Conservation (phyloP, 2,888 invertebrate species). For the Dilophus febrilis region DNA sequence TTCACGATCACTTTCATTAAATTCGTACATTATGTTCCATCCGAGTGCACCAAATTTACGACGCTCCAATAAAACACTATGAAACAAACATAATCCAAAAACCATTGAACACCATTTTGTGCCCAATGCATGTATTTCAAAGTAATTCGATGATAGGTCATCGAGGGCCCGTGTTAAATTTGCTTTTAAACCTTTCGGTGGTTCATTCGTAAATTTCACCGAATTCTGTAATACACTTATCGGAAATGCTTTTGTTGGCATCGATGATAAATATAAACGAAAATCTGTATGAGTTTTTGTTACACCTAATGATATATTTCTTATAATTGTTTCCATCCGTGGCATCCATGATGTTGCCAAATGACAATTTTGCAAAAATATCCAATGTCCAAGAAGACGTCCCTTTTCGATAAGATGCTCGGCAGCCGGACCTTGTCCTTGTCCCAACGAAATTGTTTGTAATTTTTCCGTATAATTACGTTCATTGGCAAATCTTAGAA, state of each 20-base stretch:
- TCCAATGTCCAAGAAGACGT: slow-evolving; percentile 63
- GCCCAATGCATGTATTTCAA: slow-evolving; percentile 55
- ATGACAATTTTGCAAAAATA: slow-evolving; percentile 86
- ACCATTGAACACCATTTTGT: slow-evolving; percentile 57
- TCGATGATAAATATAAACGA: slow-evolving; percentile 73
- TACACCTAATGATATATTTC: slow-evolving; percentile 48
- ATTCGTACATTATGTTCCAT: slow-evolving; percentile 89
- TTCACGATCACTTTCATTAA: slow-evolving; percentile 81
- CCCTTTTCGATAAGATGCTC: slow-evolving; percentile 61
- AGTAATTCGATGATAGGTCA: slow-evolving; percentile 61
- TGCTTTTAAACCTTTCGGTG: slow-evolving; percentile 79
- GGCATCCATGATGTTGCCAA: slow-evolving; percentile 90
- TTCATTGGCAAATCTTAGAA: slow-evolving; percentile 63
- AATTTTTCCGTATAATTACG: slow-evolving; percentile 51
- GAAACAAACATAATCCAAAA: slow-evolving; percentile 79
- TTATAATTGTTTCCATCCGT: slow-evolving; percentile 59
- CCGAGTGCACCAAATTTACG: slow-evolving; percentile 83
- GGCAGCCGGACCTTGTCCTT: slow-evolving; percentile 79
- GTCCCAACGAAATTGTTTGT: slow-evolving; percentile 73
- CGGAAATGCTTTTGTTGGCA: slow-evolving; percentile 74
- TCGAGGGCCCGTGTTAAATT: slow-evolving; percentile 70
- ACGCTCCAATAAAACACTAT: slow-evolving; percentile 81
- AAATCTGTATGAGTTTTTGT: slow-evolving; percentile 52
- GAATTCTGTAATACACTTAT: slow-evolving; percentile 84
- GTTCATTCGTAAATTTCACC: slow-evolving; percentile 87